These are phyloP conservation scores for Baryphthengus martii DNA, from an alignment of 2,113 vertebrate species.

Conservation along the genomic window DNA sequence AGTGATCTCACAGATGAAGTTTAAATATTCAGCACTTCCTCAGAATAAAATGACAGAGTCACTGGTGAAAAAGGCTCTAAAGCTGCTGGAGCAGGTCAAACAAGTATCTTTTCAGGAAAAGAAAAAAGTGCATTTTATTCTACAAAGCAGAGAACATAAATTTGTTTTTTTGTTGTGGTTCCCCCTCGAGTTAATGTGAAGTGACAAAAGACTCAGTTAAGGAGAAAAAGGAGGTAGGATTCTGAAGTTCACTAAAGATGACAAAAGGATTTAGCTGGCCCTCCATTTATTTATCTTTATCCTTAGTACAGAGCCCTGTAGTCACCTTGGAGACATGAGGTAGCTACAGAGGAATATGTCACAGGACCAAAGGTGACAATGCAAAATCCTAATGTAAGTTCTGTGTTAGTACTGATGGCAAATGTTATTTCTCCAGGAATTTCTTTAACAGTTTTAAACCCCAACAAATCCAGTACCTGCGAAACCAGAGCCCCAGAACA, in stretches of 20 bases:
- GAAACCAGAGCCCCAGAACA: neutral
- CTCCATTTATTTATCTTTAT: neutral
- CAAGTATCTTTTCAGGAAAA: neutral
- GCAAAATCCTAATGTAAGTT: neutral
- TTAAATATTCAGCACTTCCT: constrained; percentile 2
- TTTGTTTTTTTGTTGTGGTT: neutral
- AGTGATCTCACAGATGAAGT: neutral
- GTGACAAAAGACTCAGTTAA: neutral
- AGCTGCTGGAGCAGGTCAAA: neutral
- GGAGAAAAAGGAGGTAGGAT: neutral
- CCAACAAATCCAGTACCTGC: neutral
- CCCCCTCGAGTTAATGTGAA: neutral
- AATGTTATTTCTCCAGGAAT: neutral
- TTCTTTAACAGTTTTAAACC: neutral
- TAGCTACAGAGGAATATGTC: neutral
- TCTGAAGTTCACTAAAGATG: neutral
- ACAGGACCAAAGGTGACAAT: neutral
- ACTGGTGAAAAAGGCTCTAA: neutral
- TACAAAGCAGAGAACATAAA: neutral
- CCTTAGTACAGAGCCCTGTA: neutral
- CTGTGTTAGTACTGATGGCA: neutral
- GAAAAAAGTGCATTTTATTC: neutral
- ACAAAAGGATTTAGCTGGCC: neutral
- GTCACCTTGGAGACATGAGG: neutral
- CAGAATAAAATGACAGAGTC: neutral